These are phyloP conservation scores for Lutraria lutraria DNA, from an alignment of 2,888 invertebrate species.

Conservation along the genomic window DNA sequence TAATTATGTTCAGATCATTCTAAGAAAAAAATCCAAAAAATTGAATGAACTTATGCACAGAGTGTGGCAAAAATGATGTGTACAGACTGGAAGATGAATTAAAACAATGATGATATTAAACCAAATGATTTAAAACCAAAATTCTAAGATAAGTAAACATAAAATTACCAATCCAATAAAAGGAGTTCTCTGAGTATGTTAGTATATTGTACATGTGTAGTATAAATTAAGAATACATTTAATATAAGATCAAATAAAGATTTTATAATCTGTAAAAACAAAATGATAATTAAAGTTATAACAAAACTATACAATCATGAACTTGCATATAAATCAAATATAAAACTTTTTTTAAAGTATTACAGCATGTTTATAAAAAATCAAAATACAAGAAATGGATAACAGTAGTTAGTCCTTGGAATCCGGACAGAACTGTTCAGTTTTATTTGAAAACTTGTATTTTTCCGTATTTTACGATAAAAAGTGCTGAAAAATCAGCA, in stretches of 20 bases:
- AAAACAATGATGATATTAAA: too few species aligned
- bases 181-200: not conserved
- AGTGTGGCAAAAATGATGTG: too few species aligned
- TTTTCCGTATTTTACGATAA: too few species aligned
- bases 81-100: too few species aligned
- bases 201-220: not conserved
- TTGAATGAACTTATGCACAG: too few species aligned
- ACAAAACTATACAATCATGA: not conserved
- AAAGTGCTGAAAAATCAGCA: too few species aligned
- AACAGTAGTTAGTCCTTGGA: not conserved
- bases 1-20: too few species aligned
- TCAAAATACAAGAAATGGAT: not conserved
- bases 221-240: not conserved
- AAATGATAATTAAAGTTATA: not conserved
- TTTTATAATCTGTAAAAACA: constrained; percentile 7
- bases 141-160: not conserved
- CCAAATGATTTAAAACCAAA: not conserved
- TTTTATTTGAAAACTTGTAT: too few species aligned
- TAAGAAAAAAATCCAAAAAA: too few species aligned
- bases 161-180: not conserved
- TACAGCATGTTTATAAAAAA: not conserved
- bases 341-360: not conserved
- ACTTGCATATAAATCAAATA: not conserved
- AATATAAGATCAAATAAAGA: not conserved
- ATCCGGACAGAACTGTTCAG: too few species aligned